These are phyloP conservation scores for Dromius quadrimaculatus DNA, from an alignment of 2,888 invertebrate species.

Conservation along the genomic window DNA sequence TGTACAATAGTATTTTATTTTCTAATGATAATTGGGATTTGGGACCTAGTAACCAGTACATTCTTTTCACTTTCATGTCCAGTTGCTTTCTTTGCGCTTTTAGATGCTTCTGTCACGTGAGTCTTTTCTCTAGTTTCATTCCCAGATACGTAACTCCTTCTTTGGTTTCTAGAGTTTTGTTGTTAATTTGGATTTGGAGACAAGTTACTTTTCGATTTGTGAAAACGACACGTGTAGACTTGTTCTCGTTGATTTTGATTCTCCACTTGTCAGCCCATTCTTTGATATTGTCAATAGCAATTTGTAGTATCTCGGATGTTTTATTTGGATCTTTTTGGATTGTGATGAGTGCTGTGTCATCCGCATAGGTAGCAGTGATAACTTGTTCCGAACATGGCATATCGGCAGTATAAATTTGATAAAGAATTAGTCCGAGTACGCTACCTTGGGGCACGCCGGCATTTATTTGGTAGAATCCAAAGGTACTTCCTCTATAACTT, in stretches of 20 bases:
- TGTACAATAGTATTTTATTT: constrained; percentile 18
- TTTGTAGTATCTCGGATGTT: constrained; percentile 13
- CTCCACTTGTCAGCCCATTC: constrained; percentile 36
- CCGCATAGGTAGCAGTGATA: constrained; percentile 43
- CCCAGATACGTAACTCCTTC: constrained; percentile 54
- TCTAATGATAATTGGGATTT: constrained; percentile 11
- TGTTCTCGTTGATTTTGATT: constrained; percentile 40
- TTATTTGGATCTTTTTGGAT: constrained; percentile 3
- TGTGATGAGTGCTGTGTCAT: constrained; percentile 32
- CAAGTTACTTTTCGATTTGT: constrained; percentile 36
- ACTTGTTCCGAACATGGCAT: background rate
- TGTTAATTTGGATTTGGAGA: constrained; percentile 39
- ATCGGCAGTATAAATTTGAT: constrained; percentile 28
- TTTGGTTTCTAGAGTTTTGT: constrained; percentile 59
- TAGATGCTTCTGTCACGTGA: constrained; percentile 53
- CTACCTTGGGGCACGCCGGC: constrained; percentile 48
- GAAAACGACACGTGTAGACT: constrained; percentile 46
- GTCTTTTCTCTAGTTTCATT: constrained; percentile 52
- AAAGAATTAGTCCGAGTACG: constrained; percentile 37
- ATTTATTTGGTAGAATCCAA: constrained; percentile 11
- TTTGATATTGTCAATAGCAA: constrained; percentile 1
- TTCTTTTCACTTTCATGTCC: constrained; percentile 37
- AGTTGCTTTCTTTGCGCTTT: constrained; percentile 53
- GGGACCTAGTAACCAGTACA: constrained; percentile 22
- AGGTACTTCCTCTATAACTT: background rate